These are phyloP conservation scores for Pyrrhosoma nymphula DNA, from an alignment of 2,888 invertebrate genomes.

Conservation along the genomic window DNA sequence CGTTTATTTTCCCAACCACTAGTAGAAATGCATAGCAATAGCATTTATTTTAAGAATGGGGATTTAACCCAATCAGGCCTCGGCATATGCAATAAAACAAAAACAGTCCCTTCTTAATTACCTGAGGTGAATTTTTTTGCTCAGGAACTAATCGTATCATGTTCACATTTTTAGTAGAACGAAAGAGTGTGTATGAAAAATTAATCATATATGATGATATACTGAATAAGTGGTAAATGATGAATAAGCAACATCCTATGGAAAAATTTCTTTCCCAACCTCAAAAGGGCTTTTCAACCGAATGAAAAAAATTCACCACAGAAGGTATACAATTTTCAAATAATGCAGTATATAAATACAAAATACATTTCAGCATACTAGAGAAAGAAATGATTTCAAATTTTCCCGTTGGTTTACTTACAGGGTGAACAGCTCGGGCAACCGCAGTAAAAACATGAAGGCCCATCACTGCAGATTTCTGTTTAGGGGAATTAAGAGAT, in stretches of 20 bases:
- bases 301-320: not conserved
- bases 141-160: not conserved
- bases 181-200: not conserved
- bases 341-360: not conserved
- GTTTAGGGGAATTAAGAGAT: not conserved
- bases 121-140: not conserved
- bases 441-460: conserved; percentile 24
- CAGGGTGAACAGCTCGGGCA: not conserved
- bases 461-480: conserved; percentile 20
- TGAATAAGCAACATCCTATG: not conserved
- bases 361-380: not conserved
- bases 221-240: not conserved
- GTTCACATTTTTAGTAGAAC: not conserved
- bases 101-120: not conserved
- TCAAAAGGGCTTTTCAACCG: not conserved
- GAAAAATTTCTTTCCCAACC: not conserved
- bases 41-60: not conserved
- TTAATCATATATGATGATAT: not conserved
- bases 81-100: not conserved
- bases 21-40: not conserved
- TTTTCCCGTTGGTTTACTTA: not conserved
- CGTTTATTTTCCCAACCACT: not conserved
- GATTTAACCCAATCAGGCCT: not conserved
- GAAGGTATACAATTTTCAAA: not conserved
- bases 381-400: not conserved